Percentiles rank a stretch among this genome's conserved stretches.
These are phyloP conservation scores for Pteropus alecto DNA, from an alignment of 2,113 vertebrate genomes.

Conservation along the genomic window DNA sequence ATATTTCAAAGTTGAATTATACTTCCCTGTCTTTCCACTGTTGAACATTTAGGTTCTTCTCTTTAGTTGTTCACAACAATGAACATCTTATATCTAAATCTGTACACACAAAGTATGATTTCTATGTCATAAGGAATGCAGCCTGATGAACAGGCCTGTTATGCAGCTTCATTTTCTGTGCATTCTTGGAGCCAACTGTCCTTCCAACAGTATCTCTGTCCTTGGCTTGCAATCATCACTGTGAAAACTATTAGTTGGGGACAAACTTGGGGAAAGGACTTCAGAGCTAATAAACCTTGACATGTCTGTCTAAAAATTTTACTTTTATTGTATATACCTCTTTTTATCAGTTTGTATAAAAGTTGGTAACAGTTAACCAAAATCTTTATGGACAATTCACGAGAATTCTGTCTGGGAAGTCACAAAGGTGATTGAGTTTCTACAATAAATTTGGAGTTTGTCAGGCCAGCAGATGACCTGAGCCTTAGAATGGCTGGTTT, in stretches of 20 bases:
- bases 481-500: background rate
- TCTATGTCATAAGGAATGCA: background rate
- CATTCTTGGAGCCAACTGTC: background rate
- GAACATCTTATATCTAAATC: background rate
- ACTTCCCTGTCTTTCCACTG: background rate
- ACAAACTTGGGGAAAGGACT: background rate
- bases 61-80: background rate
- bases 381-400: background rate
- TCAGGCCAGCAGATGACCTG: background rate
- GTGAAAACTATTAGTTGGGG: background rate
- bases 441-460: background rate
- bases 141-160: background rate
- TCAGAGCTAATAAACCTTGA: background rate
- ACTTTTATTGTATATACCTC: background rate
- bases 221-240: background rate
- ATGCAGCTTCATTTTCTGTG: background rate
- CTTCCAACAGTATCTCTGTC: background rate
- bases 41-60: background rate
- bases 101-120: background rate
- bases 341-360: conserved; percentile 20
- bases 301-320: conserved; percentile 10
- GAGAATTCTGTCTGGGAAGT: conserved; percentile 13
- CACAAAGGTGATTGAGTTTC: background rate
- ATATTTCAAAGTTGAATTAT: conserved; percentile 4
- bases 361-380: conserved; percentile 25